Evolutionary conservation across 2,888 invertebrate species (phyloP), one percentile per base, ranked within the genome.

Genomic region (Rosalia funebris): DNA sequence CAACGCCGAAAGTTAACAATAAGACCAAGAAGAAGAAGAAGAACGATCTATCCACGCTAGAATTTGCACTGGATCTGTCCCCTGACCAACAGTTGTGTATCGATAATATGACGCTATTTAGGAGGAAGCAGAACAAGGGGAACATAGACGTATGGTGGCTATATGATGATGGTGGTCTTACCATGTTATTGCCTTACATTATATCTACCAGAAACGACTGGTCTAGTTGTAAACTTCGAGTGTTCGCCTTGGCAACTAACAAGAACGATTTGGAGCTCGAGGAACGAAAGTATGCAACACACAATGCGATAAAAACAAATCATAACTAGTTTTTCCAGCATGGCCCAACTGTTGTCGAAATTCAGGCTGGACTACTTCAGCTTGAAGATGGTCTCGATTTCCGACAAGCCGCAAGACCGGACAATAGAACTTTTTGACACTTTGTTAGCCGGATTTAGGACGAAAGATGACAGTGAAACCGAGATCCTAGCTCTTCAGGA

Each of bases 111-210:
- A 88, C 89, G 10, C 83, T 91, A 65, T 94, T 95, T 80, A 89
- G 90, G 65, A 86, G 85, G 64, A 93, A 93, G 76, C 88, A 93
- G 82, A 87, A 88, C 55, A 87, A 89, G 62, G 95, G 95, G 9
- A 90, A 88, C 0, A 89, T 96, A 39, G 96, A 96, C 82, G 95
- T 96, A 42, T 96, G 96, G 93, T 98, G 97, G 97, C 82, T 97
- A 71, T 97, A 96, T 80, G 97, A 97, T 79, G 96, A 93, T 80
- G 93, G 93, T 75, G 93, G 93, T 77, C 84, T 95, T 39, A 94
- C 94, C 1, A 90, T 95, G 80, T 84, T 95, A 60, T 81, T 95
- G 69, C 94, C 94, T 0, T 93, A 95, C 81, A 93, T 95, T 69
- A 88, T 95, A 67, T 91, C 91, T 47, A 89, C 90, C 71, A 86